Base-by-base conservation (phyloP, 2,888 invertebrate species). In the Yponomeuta sedellus region DNA sequence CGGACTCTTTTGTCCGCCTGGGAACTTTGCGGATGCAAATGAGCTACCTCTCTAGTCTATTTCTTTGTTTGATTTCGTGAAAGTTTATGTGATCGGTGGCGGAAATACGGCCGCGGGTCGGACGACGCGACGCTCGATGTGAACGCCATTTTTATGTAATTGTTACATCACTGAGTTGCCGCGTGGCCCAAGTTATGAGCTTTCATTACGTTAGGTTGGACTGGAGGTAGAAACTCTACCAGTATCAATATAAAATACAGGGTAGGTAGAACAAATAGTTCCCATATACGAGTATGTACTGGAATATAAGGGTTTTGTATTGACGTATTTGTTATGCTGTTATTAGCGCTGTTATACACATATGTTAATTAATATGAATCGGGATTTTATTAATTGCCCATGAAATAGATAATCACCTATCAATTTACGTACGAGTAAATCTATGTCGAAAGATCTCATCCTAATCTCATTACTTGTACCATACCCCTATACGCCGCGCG, bases 41-140 rank as follows among this genome's bases (percentile, higher is more conserved):
- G 89, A 89, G 86, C 81, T 77, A 77, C 82, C 84, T 87, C 85
- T 85, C 88, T 52, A 12, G 44, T 52, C 44, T 88, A 88, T 89
- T 88, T 90, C 90, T 90, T 90, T 90, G 90, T 90, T 90, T 90
- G 90, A 90, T 90, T 88, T 90, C 88, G 90, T 89, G 90, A 90
- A 90, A 90, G 89, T 91, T 87, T 88, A 89, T 88, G 88, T 89
- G 89, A 89, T 88, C 86, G 89, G 86, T 82, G 84, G 44, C 86
- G 88, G 89, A 88, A 89, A 87, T 85, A 83, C 86, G 85, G 86
- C 77, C 83, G 86, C 85, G 85, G 65, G 68, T 78, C 82, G 82
- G 82, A 76, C 76, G 65, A 34, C 63, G 52, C 56, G 59, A 25
- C 58, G 40, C 39, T n/a, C 83, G 86, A 86, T 90, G 90, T 88